These are phyloP conservation scores for Myoxocephalus aenaeus DNA, from an alignment of 2,797 vertebrate genomes.

Conservation along the genomic window DNA sequence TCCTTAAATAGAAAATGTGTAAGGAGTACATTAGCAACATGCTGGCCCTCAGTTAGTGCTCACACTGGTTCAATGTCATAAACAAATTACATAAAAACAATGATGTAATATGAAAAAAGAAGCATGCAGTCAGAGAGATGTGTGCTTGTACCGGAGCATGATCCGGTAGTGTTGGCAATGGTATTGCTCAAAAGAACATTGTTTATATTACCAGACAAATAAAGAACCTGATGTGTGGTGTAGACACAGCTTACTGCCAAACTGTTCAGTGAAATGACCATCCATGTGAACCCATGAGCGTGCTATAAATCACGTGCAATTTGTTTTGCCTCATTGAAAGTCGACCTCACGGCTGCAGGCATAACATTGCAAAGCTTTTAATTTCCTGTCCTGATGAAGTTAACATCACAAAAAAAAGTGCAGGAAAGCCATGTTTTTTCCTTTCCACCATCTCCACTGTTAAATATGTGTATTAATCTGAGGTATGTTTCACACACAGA, in stretches of 20 bases:
- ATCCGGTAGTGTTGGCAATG: neutral
- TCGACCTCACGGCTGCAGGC: neutral
- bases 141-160: neutral
- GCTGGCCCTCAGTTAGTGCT: neutral
- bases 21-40: neutral
- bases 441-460: neutral
- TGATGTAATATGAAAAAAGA: neutral
- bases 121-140: neutral
- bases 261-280: constrained; percentile 2
- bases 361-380: neutral
- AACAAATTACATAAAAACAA: neutral
- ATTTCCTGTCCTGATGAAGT: constrained; percentile 10
- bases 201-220: neutral
- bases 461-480: constrained; percentile 26
- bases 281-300: neutral
- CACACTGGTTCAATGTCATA: neutral
- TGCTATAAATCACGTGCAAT: neutral
- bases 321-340: neutral
- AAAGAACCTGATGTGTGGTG: neutral
- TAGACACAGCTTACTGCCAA: neutral
- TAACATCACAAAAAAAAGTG: constrained; percentile 10
- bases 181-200: neutral
- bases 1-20: neutral
- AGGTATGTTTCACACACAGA: neutral
- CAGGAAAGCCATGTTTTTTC: neutral